These are phyloP conservation scores for Tursiops truncatus DNA, from an alignment of 2,113 vertebrate species.

Conservation along the genomic window DNA sequence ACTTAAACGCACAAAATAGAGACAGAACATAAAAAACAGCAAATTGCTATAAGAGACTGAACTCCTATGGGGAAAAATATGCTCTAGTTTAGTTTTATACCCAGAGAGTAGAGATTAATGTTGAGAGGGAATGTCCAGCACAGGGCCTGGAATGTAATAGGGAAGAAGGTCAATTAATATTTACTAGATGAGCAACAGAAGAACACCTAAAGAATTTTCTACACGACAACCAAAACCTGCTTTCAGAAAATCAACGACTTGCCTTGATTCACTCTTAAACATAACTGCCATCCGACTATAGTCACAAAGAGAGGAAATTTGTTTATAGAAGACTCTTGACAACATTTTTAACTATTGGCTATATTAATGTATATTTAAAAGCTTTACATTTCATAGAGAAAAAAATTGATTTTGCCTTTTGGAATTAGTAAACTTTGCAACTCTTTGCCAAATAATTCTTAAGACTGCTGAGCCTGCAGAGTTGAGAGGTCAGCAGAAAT, in stretches of 20 bases:
- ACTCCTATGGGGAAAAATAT: neutral
- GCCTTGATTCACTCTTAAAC: neutral
- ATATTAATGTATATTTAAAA: neutral
- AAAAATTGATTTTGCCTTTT: neutral
- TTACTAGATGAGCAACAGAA: neutral
- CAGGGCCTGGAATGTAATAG: neutral
- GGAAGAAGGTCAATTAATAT: neutral
- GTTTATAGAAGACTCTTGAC: neutral
- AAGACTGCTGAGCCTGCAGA: neutral
- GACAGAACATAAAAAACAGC: neutral
- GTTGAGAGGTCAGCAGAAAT: neutral
- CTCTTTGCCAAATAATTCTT: neutral
- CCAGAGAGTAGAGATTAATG: neutral
- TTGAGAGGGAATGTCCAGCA: neutral
- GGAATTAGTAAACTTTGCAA: neutral
- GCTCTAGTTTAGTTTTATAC: neutral
- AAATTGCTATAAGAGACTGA: neutral
- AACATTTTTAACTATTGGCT: neutral
- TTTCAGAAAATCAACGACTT: neutral
- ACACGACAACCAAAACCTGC: neutral
- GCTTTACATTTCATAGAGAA: neutral
- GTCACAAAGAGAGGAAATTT: neutral
- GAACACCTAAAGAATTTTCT: neutral
- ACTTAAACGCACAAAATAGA: neutral
- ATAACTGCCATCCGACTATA: neutral